Evolutionary conservation across 53 echinoderm and acorn worm species (phyloP), one percentile per base, ranked within the genome.

Genomic region (Holothuria leucospilota): DNA sequence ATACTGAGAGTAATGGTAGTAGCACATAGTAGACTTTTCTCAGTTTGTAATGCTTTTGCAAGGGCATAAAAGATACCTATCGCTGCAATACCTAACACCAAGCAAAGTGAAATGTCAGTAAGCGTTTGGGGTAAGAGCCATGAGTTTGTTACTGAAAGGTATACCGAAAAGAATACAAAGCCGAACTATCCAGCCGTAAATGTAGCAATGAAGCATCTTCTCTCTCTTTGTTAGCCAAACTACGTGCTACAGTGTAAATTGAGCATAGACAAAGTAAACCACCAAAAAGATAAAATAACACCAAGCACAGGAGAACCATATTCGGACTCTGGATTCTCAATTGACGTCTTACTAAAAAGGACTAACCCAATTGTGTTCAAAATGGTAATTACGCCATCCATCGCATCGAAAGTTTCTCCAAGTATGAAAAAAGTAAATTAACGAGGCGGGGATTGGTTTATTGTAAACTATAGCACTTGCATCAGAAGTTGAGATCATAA

Each of bases 351-450:
- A 72, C 72, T 41, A 14, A 72, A 20, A 6, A 72, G 72, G 4
- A 72, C 72, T 24, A 72, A 20, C 49, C 72, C 72, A 14, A 72
- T 72, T 5, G 72, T 46, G 21, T 72, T 72, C n/a, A 72, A 23
- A 39, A 72, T 72, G 18, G 40, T 46, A 4, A 72, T 39, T 12
- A 8, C 34, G 16, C 34, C 72, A 39, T 72, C 72, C 12, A 21
- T 5, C 5, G 42, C 20, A 21, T 72, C 72, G 11, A 72, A 72
- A 7, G 42, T 38, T 46, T 72, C 72, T 20, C 72, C 72, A 15
- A 72, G 40, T 18, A 72, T n/a, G 4, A 72, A 30, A 39, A 9
- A 72, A 0, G 72, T 24, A 0, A 72, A 18, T n/a, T 2, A 72
- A 14, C 9, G 72, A 41, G 5, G 72, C 39, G 5, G 72, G 42